Percentiles rank a stretch among this genome's conserved stretches.
Evolutionary conservation across 1,140 invertebrate species (phyloP).

Genomic region (Philotrypesis tridentata): DNA sequence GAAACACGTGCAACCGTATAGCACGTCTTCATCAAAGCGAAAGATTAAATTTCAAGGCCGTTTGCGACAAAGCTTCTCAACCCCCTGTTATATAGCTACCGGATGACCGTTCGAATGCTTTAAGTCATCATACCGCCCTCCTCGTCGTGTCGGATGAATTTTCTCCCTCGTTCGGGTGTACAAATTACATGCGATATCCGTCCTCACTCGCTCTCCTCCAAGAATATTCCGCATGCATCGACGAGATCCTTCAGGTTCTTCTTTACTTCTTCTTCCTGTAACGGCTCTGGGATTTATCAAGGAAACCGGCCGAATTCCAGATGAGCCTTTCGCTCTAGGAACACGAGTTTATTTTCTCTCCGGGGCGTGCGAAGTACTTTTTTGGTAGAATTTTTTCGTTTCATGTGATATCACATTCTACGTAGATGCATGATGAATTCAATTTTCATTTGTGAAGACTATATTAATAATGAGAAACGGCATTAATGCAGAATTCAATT

Average conservation of each 20-base stretch:
- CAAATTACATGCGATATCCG: slow-evolving; percentile 29
- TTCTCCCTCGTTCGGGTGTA: not conserved
- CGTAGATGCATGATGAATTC: no score
- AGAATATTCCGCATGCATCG: slow-evolving; percentile 32
- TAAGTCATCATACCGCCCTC: not conserved
- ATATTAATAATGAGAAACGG: no score
- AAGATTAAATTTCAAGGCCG: slow-evolving; percentile 37
- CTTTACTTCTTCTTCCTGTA: not conserved
- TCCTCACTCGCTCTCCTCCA: not conserved
- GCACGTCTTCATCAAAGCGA: not conserved
- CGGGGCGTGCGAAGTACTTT: no score
- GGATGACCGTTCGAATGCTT: not conserved
- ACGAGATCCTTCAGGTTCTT: slow-evolving; percentile 21
- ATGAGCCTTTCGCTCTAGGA: not conserved
- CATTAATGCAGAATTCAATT: no score
- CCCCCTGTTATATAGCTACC: not conserved
- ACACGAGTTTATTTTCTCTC: no score
- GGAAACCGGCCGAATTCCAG: not conserved
- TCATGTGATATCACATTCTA: no score
- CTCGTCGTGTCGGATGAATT: not conserved
- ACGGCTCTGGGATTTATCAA: slow-evolving; percentile 12
- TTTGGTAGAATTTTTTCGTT: no score
- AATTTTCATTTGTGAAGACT: no score
- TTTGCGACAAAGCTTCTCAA: not conserved
- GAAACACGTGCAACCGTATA: not conserved